Evolutionary conservation across 2,797 vertebrate species (phyloP), one percentile per base, ranked within the genome.

Genomic region (Rhadinocentrus ornatus): DNA sequence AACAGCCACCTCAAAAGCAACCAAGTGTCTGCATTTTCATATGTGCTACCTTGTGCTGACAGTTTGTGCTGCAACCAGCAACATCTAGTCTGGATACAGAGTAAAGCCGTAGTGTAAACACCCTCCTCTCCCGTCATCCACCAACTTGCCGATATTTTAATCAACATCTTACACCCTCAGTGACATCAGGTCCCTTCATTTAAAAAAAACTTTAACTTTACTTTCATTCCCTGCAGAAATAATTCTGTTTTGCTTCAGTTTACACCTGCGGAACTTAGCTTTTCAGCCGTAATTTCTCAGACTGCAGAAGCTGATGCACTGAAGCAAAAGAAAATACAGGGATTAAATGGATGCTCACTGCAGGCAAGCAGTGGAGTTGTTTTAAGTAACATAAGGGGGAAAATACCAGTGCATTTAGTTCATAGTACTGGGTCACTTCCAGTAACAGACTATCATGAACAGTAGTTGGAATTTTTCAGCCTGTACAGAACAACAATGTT

Each of bases 211-310:
- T 69, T 69, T 34, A 32, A 32, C 53, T 16, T 2, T 59, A 20
- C 74, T 74, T 72, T 69, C 66, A 75, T 35, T 66, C 37, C 62
- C 61, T 46, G 57, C 39, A 58, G 78, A 69, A 71, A 67, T 22
- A 58, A 66, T 53, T 67, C 9, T 39, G 13, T 39, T 39, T 13
- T 5, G 37, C 37, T 39, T 39, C 12, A 39, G 12, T 39, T 39
- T 9, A 39, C 12, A 13, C 15, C 37, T 13, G 37, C 13, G 3
- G 12, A 39, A 1, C 3, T 37, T 37, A 37, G 35, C 37, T 15
- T 39, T 39, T 15, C 37, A 39, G 37, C 34, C 8, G 8, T 32
- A 32, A 8, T 32, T 32, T 1, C 8, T 32, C 31, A 32, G 31
- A 39, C 37, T 4, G 12, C 12, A 39, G 13, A 39, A 39, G 53